Evolutionary conservation across 2,888 invertebrate species (phyloP), one percentile per base, ranked within the genome.

Genomic region (Nebria brevicollis): DNA sequence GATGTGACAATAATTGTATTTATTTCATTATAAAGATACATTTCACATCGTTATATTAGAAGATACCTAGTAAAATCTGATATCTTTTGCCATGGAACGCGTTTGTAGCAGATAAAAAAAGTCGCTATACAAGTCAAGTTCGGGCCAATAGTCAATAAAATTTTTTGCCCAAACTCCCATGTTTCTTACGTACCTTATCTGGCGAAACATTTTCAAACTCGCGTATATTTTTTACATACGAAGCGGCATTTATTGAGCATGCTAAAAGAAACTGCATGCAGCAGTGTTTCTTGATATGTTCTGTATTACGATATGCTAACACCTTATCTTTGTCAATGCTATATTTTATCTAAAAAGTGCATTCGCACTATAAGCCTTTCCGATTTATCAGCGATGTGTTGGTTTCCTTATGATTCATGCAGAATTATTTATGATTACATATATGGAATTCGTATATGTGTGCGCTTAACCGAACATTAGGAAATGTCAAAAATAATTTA

Each of bases 121-220:
- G 54, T 54, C 54, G 54, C 54, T 54, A 7, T 54, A 13, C 54
- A 13, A 54, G 54, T 54, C 54, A 54, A 13, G 54, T 54, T 54
- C 54, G 54, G 13, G 54, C 11, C 54, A 54, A 7, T 54, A 8
- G 54, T 54, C 54, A 8, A 54, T 54, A 54, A 11, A 6, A 2
- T 54, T 68, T 68, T 68, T 68, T 68, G 20, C 10, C 26, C n/a
- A 68, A 68, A 68, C n/a, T 68, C 68, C 15, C 15, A 68, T 68
- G 68, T 68, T 68, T 25, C 68, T 8, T 25, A 13, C 20, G 26
- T 25, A 68, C 68, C 26, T 68, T 68, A 68, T 68, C 68, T 8
- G 68, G 68, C 68, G 68, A 7, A n/a, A 68, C 20, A 68, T 68
- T 68, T 68, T 68, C 1, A n/a, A 15, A 20, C n/a, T 15, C 20